These are phyloP conservation scores for Petrocephalus sullivani DNA, from an alignment of 2,797 vertebrate species.

Conservation along the genomic window DNA sequence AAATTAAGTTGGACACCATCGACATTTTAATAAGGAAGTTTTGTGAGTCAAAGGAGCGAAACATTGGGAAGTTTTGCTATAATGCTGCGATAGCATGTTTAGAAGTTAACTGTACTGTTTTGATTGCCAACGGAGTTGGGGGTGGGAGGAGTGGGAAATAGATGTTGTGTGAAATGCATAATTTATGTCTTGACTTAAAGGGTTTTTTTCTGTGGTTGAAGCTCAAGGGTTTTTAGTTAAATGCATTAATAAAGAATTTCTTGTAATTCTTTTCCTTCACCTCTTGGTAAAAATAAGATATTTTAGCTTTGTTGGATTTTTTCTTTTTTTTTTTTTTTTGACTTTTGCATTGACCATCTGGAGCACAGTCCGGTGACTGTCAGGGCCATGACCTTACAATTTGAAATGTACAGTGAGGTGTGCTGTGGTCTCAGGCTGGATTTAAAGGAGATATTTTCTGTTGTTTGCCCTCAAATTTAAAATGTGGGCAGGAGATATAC, in stretches of 20 bases:
- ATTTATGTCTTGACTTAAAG: background rate
- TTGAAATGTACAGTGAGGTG: background rate
- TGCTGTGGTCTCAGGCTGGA: background rate
- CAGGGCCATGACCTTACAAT: background rate
- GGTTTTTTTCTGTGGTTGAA: background rate
- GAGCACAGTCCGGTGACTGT: background rate
- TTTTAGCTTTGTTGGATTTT: background rate
- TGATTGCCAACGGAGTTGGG: background rate
- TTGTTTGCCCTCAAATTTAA: slow-evolving; percentile 7
- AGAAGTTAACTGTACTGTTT: background rate
- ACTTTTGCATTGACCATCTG: slow-evolving; percentile 1
- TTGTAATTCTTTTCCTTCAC: background rate
- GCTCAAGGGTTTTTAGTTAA: background rate
- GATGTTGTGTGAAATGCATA: background rate
- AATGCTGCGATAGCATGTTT: background rate
- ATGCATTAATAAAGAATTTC: background rate
- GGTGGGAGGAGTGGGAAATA: background rate
- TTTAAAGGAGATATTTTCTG: background rate
- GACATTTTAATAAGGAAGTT: background rate
- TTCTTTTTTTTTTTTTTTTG: background rate
- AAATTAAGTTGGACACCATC: background rate
- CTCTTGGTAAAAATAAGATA: background rate
- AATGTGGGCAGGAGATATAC: background rate
- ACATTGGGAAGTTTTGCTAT: background rate
- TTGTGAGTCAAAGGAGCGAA: background rate